These are phyloP conservation scores for Neodiprion virginianus DNA, from an alignment of 1,140 invertebrate genomes.

Conservation along the genomic window DNA sequence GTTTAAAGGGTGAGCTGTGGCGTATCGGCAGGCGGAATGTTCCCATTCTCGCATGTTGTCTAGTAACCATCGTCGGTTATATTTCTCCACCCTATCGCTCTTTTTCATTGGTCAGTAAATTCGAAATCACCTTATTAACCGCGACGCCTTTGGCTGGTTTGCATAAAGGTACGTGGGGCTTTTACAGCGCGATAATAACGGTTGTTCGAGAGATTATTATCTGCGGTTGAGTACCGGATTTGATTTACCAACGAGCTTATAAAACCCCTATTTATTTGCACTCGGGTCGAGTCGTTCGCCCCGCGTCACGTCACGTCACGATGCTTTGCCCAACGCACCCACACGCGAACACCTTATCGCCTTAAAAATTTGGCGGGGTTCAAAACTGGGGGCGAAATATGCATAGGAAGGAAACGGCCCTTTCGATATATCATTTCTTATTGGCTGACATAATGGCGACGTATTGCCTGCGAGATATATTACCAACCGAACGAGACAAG, in stretches of 20 bases:
- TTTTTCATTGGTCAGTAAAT: slow-evolving; percentile 6
- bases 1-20: no score
- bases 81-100: not conserved
- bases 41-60: no score
- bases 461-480: not conserved
- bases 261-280: not conserved
- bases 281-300: not conserved
- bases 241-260: slow-evolving; percentile 5
- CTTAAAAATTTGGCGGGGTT: not conserved
- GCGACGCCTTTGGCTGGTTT: not conserved
- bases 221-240: not conserved
- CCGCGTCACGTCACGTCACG: no score
- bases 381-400: no score
- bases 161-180: not conserved
- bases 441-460: not conserved
- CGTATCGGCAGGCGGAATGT: no score
- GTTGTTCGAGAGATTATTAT: no score
- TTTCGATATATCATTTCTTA: not conserved
- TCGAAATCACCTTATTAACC: not conserved
- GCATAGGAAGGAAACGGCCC: not conserved
- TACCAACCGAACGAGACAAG: not conserved
- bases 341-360: not conserved
- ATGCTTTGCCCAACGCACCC: not conserved
- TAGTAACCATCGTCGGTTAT: no score
- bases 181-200: not conserved